phyloP scores from a whole-genome alignment of 2,113 vertebrate genomes.

The Calyptommatus sinebrachiatus region DNA sequence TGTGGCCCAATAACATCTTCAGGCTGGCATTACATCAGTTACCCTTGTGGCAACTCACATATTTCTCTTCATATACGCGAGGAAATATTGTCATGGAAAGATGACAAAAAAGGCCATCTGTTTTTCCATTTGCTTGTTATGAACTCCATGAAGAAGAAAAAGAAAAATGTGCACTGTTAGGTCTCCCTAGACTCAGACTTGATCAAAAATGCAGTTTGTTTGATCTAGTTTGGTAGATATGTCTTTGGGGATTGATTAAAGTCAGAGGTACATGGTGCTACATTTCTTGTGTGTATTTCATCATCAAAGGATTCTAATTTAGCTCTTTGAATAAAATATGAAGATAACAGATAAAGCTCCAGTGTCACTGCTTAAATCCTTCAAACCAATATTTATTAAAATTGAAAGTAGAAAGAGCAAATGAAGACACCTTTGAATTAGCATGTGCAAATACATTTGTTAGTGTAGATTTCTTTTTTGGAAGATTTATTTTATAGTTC shows the following conservation, averaged over 20 bases:
- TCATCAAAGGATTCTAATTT: conserved; percentile 59
- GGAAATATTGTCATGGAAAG: conserved; percentile 22
- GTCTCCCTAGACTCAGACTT: conserved; percentile 37
- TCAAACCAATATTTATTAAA: conserved; percentile 42
- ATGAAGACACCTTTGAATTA: conserved; percentile 35
- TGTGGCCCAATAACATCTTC: no score
- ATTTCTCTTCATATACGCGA: conserved; percentile 13
- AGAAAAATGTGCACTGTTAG: conserved; percentile 37
- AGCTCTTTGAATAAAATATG: conserved; percentile 40
- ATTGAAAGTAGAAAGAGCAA: not conserved
- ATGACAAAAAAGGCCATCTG: conserved; percentile 50
- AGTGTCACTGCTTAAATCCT: conserved; percentile 38
- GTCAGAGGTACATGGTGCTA: conserved; percentile 32
- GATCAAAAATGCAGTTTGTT: conserved; percentile 54
- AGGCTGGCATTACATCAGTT: no score
- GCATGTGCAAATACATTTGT: conserved; percentile 20
- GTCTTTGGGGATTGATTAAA: conserved; percentile 59
- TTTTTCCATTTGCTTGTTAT: conserved; percentile 53
- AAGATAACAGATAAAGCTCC: conserved; percentile 46
- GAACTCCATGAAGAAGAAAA: conserved; percentile 22
- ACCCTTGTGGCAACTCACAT: conserved; percentile 2
- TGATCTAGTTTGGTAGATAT: conserved; percentile 42
- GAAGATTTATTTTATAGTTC: conserved; percentile 26
- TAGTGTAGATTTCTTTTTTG: not conserved
- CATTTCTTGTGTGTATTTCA: conserved; percentile 46